A percentile compares a stretch with the other conserved stretches of the same genome.
Evolutionary conservation across 2,113 vertebrate genomes (phyloP).

Genomic region (Hiodon alosoides): DNA sequence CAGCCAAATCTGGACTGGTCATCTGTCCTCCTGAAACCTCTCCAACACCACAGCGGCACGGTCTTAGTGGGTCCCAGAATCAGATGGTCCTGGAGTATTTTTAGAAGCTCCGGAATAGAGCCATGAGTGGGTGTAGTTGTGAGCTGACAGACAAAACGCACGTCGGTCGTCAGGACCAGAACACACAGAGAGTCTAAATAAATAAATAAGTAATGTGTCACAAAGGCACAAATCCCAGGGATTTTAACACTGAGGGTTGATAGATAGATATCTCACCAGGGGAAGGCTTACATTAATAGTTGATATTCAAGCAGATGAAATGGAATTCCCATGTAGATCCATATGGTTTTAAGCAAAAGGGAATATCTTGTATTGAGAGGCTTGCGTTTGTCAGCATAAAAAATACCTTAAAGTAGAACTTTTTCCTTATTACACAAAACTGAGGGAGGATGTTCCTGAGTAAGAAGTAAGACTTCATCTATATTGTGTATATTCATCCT

Average conservation of each 20-base stretch:
- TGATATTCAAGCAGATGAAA: slow-evolving; percentile 47
- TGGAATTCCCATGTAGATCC: slow-evolving; percentile 60
- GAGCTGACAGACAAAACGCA: slow-evolving; percentile 43
- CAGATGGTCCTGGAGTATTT: slow-evolving; percentile 56
- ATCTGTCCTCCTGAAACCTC: slow-evolving; percentile 49
- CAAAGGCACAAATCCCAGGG: slow-evolving; percentile 42
- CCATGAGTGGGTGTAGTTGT: slow-evolving; percentile 25
- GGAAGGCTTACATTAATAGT: slow-evolving; percentile 49
- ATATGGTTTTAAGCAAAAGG: slow-evolving; percentile 27
- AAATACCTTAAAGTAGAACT: slow-evolving; percentile 32
- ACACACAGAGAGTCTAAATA: slow-evolving; percentile 48
- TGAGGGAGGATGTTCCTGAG: neutral
- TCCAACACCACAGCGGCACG: slow-evolving; percentile 35
- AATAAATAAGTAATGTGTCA: slow-evolving; percentile 57
- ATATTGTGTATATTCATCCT: too few relatives aligned
- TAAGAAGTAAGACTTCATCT: too few relatives aligned
- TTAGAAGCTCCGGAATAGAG: slow-evolving; percentile 46
- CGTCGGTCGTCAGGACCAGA: slow-evolving; percentile 34
- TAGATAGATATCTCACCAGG: slow-evolving; percentile 44
- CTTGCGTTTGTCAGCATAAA: slow-evolving; percentile 32
- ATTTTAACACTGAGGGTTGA: slow-evolving; percentile 49
- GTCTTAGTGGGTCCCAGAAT: slow-evolving; percentile 35
- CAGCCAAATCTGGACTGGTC: slow-evolving; percentile 19
- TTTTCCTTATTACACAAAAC: slow-evolving; percentile 19
- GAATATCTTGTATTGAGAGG: slow-evolving; percentile 29